These are phyloP conservation scores for Sthenelais limicola DNA, from an alignment of 2,888 invertebrate species.

Conservation along the genomic window DNA sequence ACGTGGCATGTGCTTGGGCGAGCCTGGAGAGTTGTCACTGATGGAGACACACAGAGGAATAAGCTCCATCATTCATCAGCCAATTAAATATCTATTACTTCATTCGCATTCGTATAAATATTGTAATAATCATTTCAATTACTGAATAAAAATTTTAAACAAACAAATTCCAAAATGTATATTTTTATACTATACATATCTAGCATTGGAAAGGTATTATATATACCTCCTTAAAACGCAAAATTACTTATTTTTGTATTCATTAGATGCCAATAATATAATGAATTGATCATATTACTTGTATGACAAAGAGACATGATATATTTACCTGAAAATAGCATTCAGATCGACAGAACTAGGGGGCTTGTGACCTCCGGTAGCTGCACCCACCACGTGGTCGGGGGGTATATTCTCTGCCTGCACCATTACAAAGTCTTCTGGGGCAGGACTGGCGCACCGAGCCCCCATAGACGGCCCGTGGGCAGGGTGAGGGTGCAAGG, in stretches of 20 bases:
- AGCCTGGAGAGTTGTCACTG: constrained; percentile 40
- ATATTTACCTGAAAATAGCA: constrained; percentile 47
- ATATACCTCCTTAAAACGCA: too few species aligned
- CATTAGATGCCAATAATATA: too few species aligned
- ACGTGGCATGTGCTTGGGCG: constrained; percentile 24
- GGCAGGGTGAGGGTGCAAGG: not conserved
- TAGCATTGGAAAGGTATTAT: too few species aligned
- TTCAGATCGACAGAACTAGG: constrained; percentile 48
- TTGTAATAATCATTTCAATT: too few species aligned
- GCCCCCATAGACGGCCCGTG: not conserved
- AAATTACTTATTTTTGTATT: too few species aligned
- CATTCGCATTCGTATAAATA: not conserved
- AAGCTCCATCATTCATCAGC: not conserved
- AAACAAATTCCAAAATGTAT: too few species aligned
- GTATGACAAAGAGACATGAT: not conserved
- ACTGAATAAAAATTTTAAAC: too few species aligned
- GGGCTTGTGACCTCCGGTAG: not conserved
- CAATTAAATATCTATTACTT: not conserved
- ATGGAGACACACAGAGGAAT: not conserved
- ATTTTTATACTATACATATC: too few species aligned
- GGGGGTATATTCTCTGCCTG: constrained; percentile 56
- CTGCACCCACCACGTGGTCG: not conserved
- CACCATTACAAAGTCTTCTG: constrained; percentile 69
- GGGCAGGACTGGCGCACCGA: constrained; percentile 9
- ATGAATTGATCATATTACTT: too few species aligned